A percentile compares a stretch with the other conserved stretches of the same genome.
phyloP scores from a whole-genome alignment of 2,113 vertebrate species.

The Arothron firmamentum region DNA sequence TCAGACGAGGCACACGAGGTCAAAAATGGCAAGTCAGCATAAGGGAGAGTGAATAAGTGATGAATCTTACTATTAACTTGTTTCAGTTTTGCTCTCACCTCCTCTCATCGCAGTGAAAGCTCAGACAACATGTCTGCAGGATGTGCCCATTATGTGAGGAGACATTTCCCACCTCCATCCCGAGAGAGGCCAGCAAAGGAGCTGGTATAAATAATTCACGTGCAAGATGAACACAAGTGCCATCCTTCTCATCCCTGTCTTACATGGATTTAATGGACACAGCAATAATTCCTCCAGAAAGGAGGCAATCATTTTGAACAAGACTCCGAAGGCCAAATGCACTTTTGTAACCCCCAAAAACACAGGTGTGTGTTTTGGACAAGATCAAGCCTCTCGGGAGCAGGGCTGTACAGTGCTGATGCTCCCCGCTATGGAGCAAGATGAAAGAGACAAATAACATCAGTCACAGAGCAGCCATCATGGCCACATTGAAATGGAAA shows the following conservation, averaged over 20 bases:
- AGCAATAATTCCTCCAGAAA: conserved; percentile 51
- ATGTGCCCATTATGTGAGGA: conserved; percentile 41
- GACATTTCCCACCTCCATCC: conserved; percentile 49
- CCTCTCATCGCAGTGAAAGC: neutral
- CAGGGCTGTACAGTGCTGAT: conserved; percentile 35
- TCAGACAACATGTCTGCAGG: conserved; percentile 40
- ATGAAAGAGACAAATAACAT: conserved; percentile 70
- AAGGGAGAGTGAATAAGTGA: conserved; percentile 38
- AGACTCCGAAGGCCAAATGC: conserved; percentile 29
- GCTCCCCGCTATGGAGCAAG: conserved; percentile 52
- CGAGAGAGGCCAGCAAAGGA: conserved; percentile 32
- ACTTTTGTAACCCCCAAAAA: conserved; percentile 45
- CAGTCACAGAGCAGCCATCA: conserved; percentile 48
- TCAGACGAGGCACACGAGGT: conserved; percentile 33
- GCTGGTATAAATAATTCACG: conserved; percentile 75
- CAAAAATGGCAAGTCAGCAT: conserved; percentile 29
- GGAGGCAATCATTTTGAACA: conserved; percentile 52
- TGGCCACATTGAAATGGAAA: conserved; percentile 65
- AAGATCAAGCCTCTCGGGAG: conserved; percentile 52
- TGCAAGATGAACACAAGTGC: conserved; percentile 63
- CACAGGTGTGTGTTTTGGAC: conserved; percentile 57
- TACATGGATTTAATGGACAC: conserved; percentile 57
- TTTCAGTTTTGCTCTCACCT: conserved; percentile 34
- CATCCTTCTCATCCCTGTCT: conserved; percentile 58
- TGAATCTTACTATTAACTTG: conserved; percentile 39